phyloP scores from a whole-genome alignment of 2,888 invertebrate genomes.

The Isoperla grammatica region DNA sequence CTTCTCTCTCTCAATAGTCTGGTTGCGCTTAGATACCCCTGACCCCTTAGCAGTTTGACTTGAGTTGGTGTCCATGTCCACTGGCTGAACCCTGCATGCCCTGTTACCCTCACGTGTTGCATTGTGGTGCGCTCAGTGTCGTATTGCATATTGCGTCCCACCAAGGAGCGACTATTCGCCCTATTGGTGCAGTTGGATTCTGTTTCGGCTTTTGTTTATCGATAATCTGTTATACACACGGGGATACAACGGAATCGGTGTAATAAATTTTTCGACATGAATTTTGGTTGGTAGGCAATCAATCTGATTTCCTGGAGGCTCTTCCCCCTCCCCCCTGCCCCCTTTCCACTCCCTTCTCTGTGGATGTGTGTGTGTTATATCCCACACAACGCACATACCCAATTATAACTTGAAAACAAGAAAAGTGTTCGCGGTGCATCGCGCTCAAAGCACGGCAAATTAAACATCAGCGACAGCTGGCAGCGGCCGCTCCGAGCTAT shows the following conservation, averaged over 20 bases:
- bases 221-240: conserved; percentile 16
- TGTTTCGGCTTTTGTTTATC: conserved; percentile 20
- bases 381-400: conserved; percentile 21
- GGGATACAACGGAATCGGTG: conserved; percentile 18
- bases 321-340: conserved; percentile 10
- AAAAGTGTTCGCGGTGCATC: conserved; percentile 27
- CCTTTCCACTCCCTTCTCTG: neutral
- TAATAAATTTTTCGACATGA: conserved; percentile 27
- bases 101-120: conserved; percentile 24
- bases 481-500: conserved; percentile 18
- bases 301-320: conserved; percentile 26
- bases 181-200: conserved; percentile 6
- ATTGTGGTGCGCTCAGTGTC: conserved; percentile 19
- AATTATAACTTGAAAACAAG: conserved; percentile 31
- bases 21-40: conserved; percentile 30
- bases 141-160: neutral
- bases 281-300: conserved; percentile 29
- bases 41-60: conserved; percentile 28
- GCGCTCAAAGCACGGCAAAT: conserved; percentile 29
- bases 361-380: conserved; percentile 1
- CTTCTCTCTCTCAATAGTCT: conserved; percentile 34
- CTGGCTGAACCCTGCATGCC: conserved; percentile 31
- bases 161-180: neutral
- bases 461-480: conserved; percentile 33
- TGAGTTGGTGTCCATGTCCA: conserved; percentile 32